phyloP scores from a whole-genome alignment of 1,140 invertebrate species.

The Argopecten irradians region DNA sequence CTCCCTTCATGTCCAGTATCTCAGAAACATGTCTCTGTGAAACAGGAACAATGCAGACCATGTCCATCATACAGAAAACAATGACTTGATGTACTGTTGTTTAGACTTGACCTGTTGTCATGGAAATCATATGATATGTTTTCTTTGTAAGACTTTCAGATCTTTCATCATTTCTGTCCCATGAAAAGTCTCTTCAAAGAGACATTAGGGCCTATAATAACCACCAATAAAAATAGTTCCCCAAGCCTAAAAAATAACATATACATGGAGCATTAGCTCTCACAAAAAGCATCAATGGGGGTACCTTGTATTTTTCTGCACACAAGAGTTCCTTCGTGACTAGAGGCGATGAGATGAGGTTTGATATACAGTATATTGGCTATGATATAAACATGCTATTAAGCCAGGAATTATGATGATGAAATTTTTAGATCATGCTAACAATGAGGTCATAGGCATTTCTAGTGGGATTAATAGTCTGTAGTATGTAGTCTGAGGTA shows the following conservation, averaged over 20 bases:
- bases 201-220: too few relatives aligned
- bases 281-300: too few relatives aligned
- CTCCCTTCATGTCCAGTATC: neutral
- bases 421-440: neutral
- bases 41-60: neutral
- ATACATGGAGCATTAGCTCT: too few relatives aligned
- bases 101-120: neutral
- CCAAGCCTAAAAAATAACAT: too few relatives aligned
- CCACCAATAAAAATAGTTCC: too few relatives aligned
- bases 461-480: neutral
- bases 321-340: too few relatives aligned
- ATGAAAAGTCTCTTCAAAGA: too few relatives aligned
- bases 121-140: neutral
- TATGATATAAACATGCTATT: conserved; percentile 6
- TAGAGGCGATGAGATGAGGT: neutral
- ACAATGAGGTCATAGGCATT: conserved; percentile 15
- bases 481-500: neutral
- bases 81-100: neutral
- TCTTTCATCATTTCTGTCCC: neutral
- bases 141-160: neutral
- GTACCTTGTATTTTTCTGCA: too few relatives aligned
- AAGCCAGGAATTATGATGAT: neutral
- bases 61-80: neutral
- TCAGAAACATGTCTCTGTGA: neutral
- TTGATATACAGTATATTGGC: neutral